Conservation (phyloP, 2,888 invertebrate species). For the Macaria liturata region DNA sequence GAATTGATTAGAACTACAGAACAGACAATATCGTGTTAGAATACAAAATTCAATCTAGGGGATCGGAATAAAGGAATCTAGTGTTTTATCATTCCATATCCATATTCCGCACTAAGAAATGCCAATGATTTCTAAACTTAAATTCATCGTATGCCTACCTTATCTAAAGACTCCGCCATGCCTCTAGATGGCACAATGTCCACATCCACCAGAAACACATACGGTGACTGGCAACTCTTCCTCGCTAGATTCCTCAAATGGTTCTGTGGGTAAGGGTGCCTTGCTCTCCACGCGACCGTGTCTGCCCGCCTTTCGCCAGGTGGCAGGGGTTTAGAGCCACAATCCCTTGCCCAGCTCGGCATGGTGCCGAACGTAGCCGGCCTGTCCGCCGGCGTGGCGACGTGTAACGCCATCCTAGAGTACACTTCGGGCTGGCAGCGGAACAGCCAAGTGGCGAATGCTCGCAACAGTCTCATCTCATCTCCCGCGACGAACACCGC, state of each 20-base stretch:
- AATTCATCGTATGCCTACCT: slow-evolving; percentile 32
- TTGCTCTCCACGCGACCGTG: slow-evolving; percentile 88
- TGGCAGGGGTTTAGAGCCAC: slow-evolving; percentile 87
- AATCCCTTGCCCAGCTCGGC: slow-evolving; percentile 84
- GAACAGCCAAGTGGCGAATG: slow-evolving; percentile 89
- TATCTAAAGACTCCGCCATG: slow-evolving; percentile 87
- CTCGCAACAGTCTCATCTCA: slow-evolving; percentile 88
- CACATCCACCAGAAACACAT: slow-evolving; percentile 93
- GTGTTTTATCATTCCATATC: too few relatives aligned
- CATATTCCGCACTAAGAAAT: too few relatives aligned
- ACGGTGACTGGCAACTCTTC: slow-evolving; percentile 91
- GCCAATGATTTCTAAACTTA: too few relatives aligned
- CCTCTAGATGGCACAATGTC: slow-evolving; percentile 92
- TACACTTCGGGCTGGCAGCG: slow-evolving; percentile 85
- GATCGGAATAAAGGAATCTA: too few relatives aligned
- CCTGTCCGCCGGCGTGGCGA: slow-evolving; percentile 86
- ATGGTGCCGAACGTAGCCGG: slow-evolving; percentile 85
- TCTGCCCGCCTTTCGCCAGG: slow-evolving; percentile 84
- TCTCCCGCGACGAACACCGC: slow-evolving; percentile 92
- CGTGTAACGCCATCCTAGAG: slow-evolving; percentile 88
- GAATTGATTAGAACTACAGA: too few relatives aligned
- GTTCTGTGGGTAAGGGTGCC: slow-evolving; percentile 94
- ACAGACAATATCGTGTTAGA: too few relatives aligned
- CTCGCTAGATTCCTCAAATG: slow-evolving; percentile 93
- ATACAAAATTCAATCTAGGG: too few relatives aligned